Evolutionary conservation across 2,888 invertebrate species (phyloP).

Genomic region (Drosophila recens): DNA sequence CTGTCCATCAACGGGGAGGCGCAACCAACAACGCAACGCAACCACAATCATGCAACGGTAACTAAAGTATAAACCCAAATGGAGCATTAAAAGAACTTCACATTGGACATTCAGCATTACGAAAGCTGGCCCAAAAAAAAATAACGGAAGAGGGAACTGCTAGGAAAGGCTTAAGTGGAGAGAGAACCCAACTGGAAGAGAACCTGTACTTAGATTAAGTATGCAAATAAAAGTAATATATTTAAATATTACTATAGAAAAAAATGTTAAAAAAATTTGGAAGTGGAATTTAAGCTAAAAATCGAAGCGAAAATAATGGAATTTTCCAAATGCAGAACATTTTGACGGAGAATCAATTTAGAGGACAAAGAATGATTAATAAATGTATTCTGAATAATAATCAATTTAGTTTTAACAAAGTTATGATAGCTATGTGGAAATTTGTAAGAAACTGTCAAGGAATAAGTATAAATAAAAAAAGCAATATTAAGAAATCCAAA

Average conservation of each 20-base stretch:
- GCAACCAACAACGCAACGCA: slow-evolving; percentile 2
- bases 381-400: too few species aligned
- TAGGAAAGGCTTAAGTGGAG: background rate
- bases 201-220: background rate
- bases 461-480: too few species aligned
- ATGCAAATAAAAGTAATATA: background rate
- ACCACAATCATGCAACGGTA: slow-evolving; percentile 60
- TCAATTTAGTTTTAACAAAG: too few species aligned
- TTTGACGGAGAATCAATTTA: too few species aligned
- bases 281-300: too few species aligned
- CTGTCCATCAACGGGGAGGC: slow-evolving; percentile 43
- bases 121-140: slow-evolving; percentile 54
- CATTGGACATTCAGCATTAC: slow-evolving; percentile 50
- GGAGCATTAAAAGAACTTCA: slow-evolving; percentile 64
- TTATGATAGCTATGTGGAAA: too few species aligned
- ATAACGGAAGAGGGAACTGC: background rate
- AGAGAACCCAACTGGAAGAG: background rate
- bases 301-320: too few species aligned
- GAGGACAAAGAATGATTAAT: too few species aligned
- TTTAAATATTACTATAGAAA: too few species aligned
- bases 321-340: too few species aligned
- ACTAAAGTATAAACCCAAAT: slow-evolving; percentile 67
- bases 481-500: too few species aligned
- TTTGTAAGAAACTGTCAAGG: background rate
- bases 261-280: too few species aligned